Evolutionary conservation across 2,113 vertebrate genomes (phyloP).

Genomic region (Anseranas semipalmata): DNA sequence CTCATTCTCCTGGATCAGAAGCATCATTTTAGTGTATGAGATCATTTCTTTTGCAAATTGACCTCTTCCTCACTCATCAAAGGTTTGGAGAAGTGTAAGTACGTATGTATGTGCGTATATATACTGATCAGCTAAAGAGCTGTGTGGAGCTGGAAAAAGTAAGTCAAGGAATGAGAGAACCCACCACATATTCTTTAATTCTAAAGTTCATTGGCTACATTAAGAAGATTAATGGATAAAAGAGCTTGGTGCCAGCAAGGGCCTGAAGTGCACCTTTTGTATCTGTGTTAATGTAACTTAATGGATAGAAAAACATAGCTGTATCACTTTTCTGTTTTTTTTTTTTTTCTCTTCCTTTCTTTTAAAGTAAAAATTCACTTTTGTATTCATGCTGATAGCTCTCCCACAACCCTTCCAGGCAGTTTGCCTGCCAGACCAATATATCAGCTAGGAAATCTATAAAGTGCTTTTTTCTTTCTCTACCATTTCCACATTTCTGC

Average conservation of each 20-base stretch:
- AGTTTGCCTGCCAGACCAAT: background rate
- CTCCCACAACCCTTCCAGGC: background rate
- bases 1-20: background rate
- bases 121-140: background rate
- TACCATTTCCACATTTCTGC: background rate
- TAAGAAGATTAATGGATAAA: conserved; percentile 17
- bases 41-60: background rate
- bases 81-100: background rate
- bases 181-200: background rate
- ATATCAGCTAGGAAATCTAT: background rate
- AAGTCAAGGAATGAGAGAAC: background rate
- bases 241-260: conserved; percentile 15
- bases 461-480: background rate
- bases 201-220: background rate
- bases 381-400: background rate
- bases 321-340: background rate
- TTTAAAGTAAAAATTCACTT: conserved; percentile 5
- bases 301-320: background rate
- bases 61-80: background rate
- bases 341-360: background rate
- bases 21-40: background rate
- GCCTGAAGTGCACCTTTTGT: background rate
- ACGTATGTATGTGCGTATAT: background rate
- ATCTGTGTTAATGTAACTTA: conserved; percentile 31
- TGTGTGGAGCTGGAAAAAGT: background rate